Percentiles rank a stretch among this genome's conserved stretches.
These are phyloP conservation scores for Eospalax fontanierii DNA, from an alignment of 2,797 vertebrate species.

Conservation along the genomic window DNA sequence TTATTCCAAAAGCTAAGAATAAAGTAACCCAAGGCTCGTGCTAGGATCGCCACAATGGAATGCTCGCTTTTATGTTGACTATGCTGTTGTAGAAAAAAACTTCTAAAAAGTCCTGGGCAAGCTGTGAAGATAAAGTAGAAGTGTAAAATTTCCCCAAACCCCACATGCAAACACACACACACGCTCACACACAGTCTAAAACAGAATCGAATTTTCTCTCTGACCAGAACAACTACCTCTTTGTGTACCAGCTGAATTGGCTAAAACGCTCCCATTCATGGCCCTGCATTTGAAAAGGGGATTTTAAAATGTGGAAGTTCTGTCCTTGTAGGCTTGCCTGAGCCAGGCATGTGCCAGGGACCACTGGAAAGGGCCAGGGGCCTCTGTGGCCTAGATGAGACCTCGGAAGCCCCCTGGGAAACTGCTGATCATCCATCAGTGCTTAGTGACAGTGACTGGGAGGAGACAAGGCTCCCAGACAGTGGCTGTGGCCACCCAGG, in stretches of 20 bases:
- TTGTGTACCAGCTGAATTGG: conserved; percentile 83
- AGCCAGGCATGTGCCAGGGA: conserved; percentile 64
- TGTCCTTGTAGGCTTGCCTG: conserved; percentile 32
- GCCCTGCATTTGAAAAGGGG: conserved; percentile 58
- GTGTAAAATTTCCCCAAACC: conserved; percentile 69
- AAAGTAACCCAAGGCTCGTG: neutral
- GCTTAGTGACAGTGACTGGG: neutral
- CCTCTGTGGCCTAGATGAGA: conserved; percentile 15
- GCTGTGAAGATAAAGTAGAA: conserved; percentile 60
- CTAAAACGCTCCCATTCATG: conserved; percentile 83
- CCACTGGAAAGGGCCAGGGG: neutral
- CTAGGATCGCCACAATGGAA: neutral
- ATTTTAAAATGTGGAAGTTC: conserved; percentile 63
- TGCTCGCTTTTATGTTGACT: conserved; percentile 52
- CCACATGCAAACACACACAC: neutral
- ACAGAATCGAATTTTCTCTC: conserved; percentile 83
- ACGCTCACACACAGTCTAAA: conserved; percentile 4
- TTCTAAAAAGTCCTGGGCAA: conserved; percentile 37
- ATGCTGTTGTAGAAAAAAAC: conserved; percentile 35
- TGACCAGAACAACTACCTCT: conserved; percentile 79
- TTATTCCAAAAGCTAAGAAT: conserved; percentile 36
- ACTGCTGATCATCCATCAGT: neutral
- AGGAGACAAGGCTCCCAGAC: neutral
- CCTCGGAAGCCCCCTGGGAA: accelerated
- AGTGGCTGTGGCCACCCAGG: accelerated